phyloP scores from a whole-genome alignment of 2,113 vertebrate genomes.

The Myiagra hebetior region DNA sequence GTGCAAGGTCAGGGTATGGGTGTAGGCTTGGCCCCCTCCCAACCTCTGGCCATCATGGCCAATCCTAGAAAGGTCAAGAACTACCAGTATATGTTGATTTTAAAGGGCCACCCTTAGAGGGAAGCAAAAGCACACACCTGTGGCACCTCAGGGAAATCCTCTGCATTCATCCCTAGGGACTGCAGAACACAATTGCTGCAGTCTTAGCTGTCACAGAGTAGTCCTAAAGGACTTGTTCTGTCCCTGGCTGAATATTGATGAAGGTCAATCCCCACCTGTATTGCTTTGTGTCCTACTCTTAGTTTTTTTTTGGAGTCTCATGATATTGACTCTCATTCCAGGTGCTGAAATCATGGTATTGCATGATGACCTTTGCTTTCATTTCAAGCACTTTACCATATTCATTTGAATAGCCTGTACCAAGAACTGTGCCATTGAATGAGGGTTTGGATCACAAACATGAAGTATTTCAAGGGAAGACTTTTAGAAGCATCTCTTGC shows the following conservation, averaged over 20 bases:
- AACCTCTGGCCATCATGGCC: not conserved
- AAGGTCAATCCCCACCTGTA: not conserved
- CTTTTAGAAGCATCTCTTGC: not conserved
- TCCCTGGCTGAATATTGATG: not conserved
- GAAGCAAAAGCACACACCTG: not conserved
- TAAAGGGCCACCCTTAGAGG: not conserved
- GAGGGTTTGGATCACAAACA: not conserved
- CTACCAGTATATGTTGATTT: not conserved
- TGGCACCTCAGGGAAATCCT: not conserved
- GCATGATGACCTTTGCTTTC: not conserved
- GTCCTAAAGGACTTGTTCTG: not conserved
- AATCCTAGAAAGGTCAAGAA: not conserved
- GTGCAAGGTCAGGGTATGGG: not conserved
- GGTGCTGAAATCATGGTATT: not conserved
- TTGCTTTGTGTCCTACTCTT: not conserved
- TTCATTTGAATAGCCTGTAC: not conserved
- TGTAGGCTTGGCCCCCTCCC: not conserved
- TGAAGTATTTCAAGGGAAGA: not conserved
- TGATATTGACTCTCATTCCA: not conserved
- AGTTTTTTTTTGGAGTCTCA: not conserved
- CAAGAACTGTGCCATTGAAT: not conserved
- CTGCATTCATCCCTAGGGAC: not conserved
- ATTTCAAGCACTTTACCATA: not conserved
- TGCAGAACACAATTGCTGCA: rapidly evolving
- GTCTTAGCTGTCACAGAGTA: not conserved